These are phyloP conservation scores for Dolichopus griseipennis DNA, from an alignment of 2,888 invertebrate genomes.

Conservation along the genomic window DNA sequence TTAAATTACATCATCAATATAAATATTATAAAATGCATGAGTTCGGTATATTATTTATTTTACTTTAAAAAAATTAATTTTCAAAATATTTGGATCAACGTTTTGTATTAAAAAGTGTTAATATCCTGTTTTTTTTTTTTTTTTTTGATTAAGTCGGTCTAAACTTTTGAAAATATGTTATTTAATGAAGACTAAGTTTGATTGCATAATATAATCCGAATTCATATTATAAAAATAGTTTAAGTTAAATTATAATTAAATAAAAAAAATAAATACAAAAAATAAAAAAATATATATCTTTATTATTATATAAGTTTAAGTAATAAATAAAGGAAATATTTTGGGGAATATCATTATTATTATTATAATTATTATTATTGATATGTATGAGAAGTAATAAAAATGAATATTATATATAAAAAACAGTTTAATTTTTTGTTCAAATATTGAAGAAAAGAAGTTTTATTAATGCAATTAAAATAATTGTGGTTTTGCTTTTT, in stretches of 20 bases:
- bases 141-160: background rate
- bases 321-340: constrained; percentile 3
- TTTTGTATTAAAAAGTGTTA: no score
- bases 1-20: background rate
- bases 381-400: background rate
- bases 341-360: constrained; percentile 6
- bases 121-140: no score
- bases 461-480: no score
- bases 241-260: background rate
- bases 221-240: background rate
- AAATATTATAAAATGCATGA: background rate
- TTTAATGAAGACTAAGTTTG: background rate
- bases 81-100: no score
- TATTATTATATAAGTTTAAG: background rate
- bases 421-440: no score
- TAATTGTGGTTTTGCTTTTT: no score
- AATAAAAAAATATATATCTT: constrained; percentile 1
- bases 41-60: background rate
- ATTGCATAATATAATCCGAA: background rate
- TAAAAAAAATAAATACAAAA: background rate
- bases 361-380: background rate
- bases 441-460: no score
- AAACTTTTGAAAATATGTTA: background rate
- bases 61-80: no score
- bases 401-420: constrained; percentile 6